Base-by-base conservation (phyloP, 2,113 vertebrate genomes). In the Loxodonta africana region DNA sequence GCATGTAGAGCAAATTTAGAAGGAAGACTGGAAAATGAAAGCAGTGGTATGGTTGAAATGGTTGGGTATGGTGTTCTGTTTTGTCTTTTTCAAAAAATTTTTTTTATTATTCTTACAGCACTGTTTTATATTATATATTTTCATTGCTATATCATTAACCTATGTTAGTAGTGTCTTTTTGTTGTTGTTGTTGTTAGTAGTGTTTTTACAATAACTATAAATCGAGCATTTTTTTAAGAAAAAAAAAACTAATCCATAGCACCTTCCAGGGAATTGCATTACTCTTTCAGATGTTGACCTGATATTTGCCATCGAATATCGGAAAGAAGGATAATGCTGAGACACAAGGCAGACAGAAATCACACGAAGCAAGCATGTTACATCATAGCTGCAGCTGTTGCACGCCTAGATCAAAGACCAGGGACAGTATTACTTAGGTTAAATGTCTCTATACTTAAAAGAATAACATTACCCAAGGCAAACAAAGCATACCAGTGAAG, bases 401-500 rank as follows among this genome's bases (percentile, higher is more conserved):
- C n/a, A 65, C 37, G 8, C 74, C 25, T 44, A 48, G 65, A 62
- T 91, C 41, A 83, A 96, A 91, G 91, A 48, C 57, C 11, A 73
- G 23, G 44, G 71, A 80, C 37, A 51, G 14, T 12, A 77, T 62
- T 71, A 51, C 46, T 82, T 83, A 71, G 60, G 33, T 57, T 37
- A 71, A 88, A 62, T 95, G 69, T 94, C 81, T 94, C 73, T 33
- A 11, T 18, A 62, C 26, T 91, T 91, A 57, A 67, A 95, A 76
- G 63, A 85, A 86, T 65, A 86, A 44, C 67, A 77, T 65, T 53
- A 53, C n/a, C 60, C 60, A 95, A 69, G 23, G 74, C 44, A 90
- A 86, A 94, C 65, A 76, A 67, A 91, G n/a, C 46, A 28, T 30
- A 37, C 26, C 46, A 65, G n/a, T 12, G 63, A 88, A 85, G 67